These are phyloP conservation scores for Liodrosophila aerea DNA, from an alignment of 2,888 invertebrate species.

Conservation along the genomic window DNA sequence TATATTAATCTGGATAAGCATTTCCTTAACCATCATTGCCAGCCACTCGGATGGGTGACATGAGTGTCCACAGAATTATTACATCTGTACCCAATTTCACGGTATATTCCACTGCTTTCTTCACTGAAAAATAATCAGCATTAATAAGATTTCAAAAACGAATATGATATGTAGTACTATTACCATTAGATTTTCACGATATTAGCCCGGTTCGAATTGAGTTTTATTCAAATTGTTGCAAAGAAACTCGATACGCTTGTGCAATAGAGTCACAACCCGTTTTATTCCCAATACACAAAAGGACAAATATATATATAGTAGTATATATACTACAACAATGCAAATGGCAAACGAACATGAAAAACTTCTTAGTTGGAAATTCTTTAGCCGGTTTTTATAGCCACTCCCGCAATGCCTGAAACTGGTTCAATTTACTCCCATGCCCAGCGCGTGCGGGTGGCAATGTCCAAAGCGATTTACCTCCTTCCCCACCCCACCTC, in stretches of 20 bases:
- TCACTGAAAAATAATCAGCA: too few relatives aligned
- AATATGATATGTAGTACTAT: too few relatives aligned
- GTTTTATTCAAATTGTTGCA: too few relatives aligned
- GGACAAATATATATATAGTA: slow-evolving; percentile 1
- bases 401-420: slow-evolving; percentile 61
- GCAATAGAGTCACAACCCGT: slow-evolving; percentile 9
- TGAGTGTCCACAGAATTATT: too few relatives aligned
- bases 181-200: too few relatives aligned
- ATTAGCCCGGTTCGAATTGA: too few relatives aligned
- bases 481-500: not conserved
- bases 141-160: too few relatives aligned
- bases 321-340: not conserved
- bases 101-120: too few relatives aligned
- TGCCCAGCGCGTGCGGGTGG: slow-evolving; percentile 63
- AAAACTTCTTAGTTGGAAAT: slow-evolving; percentile 69
- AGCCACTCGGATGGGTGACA: too few relatives aligned
- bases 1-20: too few relatives aligned
- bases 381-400: slow-evolving; percentile 72
- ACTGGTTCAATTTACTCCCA: slow-evolving; percentile 65
- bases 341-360: slow-evolving; percentile 71
- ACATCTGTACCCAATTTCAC: too few relatives aligned
- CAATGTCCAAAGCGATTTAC: slow-evolving; percentile 29
- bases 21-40: too few relatives aligned
- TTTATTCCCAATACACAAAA: slow-evolving; percentile 16
- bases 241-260: slow-evolving; percentile 1